Conservation (phyloP, 2,113 vertebrate species). For the Rana temporaria region DNA sequence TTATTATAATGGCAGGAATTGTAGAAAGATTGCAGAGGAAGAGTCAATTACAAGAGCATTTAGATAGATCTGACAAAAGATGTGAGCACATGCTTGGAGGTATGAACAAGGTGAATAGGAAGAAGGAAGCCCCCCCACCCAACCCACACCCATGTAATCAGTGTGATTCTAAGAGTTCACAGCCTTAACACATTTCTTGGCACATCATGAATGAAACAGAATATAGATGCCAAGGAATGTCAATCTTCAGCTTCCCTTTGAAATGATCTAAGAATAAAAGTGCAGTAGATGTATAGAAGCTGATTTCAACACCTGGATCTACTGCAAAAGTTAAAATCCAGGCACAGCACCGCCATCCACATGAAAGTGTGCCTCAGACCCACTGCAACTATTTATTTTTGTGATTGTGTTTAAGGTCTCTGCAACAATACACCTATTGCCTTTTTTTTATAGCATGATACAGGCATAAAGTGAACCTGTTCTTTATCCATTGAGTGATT, state of each 20-base stretch:
- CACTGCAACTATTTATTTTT: background rate
- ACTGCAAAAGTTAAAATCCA: conserved; percentile 27
- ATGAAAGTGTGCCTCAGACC: conserved; percentile 5
- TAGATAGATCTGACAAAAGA: conserved; percentile 8
- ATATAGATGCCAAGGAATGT: conserved; percentile 45
- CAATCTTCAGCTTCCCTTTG: conserved; percentile 47
- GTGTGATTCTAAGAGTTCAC: conserved; percentile 43
- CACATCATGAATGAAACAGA: conserved; percentile 34
- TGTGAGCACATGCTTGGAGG: conserved; percentile 12
- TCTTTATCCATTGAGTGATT: too few relatives aligned
- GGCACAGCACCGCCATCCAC: conserved; percentile 23
- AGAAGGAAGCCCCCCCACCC: conserved; percentile 23
- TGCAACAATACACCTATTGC: background rate
- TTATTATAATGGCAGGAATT: conserved; percentile 5
- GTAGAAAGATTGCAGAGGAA: background rate
- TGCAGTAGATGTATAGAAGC: background rate
- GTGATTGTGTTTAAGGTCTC: background rate
- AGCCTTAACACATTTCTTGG: conserved; percentile 39
- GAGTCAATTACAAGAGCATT: background rate
- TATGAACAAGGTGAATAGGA: conserved; percentile 29
- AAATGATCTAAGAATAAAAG: conserved; percentile 38
- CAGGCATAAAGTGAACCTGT: too few relatives aligned
- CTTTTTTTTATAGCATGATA: too few relatives aligned
- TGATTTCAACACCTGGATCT: conserved; percentile 43
- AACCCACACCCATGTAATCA: conserved; percentile 12